Evolutionary conservation across 1,140 invertebrate genomes (phyloP).

Genomic region (Papilio dardanus): DNA sequence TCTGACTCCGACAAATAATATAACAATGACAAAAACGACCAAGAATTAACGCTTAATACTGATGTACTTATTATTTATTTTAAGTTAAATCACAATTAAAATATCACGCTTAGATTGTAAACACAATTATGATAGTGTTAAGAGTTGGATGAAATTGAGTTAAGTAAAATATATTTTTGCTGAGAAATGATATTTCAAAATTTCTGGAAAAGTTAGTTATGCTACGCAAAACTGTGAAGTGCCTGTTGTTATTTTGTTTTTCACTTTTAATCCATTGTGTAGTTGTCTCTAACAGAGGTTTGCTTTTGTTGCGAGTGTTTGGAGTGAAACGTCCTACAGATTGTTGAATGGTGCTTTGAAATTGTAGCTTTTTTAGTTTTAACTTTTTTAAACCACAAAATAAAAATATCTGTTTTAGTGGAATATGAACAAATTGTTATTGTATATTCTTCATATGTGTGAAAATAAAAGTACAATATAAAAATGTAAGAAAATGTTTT

Average conservation of each 20-base stretch:
- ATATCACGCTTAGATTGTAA: not conserved
- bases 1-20: not conserved
- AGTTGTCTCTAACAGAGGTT: slow-evolving; percentile 8
- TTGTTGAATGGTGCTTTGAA: not conserved
- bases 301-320: slow-evolving; percentile 3
- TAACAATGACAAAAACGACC: not conserved
- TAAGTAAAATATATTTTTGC: not conserved
- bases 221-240: slow-evolving; percentile 2
- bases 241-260: slow-evolving; percentile 10
- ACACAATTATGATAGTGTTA: too few species aligned
- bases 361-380: slow-evolving; percentile 4
- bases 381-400: not conserved
- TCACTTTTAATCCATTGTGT: not conserved
- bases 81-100: not conserved
- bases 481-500: not conserved
- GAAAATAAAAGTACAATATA: not conserved
- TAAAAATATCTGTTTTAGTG: not conserved
- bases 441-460: not conserved
- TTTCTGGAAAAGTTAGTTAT: not conserved
- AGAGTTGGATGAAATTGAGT: not conserved
- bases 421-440: not conserved
- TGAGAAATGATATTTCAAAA: not conserved
- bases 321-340: not conserved
- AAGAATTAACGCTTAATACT: not conserved
- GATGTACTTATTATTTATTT: not conserved